phyloP scores from a whole-genome alignment of 2,113 vertebrate genomes.

The Plectropomus leopardus region DNA sequence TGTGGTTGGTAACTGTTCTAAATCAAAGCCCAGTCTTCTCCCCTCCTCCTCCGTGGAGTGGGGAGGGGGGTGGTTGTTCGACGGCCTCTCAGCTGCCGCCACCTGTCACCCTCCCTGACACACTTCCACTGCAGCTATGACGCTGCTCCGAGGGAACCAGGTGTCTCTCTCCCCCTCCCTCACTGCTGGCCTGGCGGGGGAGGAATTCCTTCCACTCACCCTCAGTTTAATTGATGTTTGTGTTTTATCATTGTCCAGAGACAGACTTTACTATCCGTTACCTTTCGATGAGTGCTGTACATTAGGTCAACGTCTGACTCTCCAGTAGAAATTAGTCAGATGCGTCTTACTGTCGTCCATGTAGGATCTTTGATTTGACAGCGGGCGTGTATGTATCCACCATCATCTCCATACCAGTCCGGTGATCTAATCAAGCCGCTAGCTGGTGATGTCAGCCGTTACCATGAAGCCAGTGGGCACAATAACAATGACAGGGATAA shows the following conservation, averaged over 20 bases:
- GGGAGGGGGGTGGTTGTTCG: slow-evolving; percentile 59
- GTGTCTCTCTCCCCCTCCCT: slow-evolving; percentile 41
- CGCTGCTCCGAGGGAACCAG: slow-evolving; percentile 63
- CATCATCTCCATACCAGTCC: slow-evolving; percentile 52
- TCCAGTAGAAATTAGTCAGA: background rate
- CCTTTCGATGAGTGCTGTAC: background rate
- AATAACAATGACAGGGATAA: slow-evolving; percentile 52
- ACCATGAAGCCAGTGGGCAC: slow-evolving; percentile 51
- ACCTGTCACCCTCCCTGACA: slow-evolving; percentile 81
- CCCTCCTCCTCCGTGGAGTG: slow-evolving; percentile 51
- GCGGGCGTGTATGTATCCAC: slow-evolving; percentile 10
- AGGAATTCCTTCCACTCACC: slow-evolving; percentile 67
- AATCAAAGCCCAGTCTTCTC: slow-evolving; percentile 84
- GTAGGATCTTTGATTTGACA: slow-evolving; percentile 35
- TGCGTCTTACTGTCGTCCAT: background rate
- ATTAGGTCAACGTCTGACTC: slow-evolving; percentile 16
- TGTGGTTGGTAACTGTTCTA: slow-evolving; percentile 89
- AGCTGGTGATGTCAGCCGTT: slow-evolving; percentile 52
- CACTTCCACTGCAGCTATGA: slow-evolving; percentile 69
- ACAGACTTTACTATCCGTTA: background rate
- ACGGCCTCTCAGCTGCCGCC: slow-evolving; percentile 83
- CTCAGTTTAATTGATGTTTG: slow-evolving; percentile 1
- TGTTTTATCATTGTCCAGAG: background rate
- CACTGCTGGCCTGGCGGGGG: background rate
- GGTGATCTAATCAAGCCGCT: slow-evolving; percentile 62